Evolutionary conservation across 1,140 invertebrate species (phyloP), one percentile per base, ranked within the genome.

Genomic region (Papilio glaucus): DNA sequence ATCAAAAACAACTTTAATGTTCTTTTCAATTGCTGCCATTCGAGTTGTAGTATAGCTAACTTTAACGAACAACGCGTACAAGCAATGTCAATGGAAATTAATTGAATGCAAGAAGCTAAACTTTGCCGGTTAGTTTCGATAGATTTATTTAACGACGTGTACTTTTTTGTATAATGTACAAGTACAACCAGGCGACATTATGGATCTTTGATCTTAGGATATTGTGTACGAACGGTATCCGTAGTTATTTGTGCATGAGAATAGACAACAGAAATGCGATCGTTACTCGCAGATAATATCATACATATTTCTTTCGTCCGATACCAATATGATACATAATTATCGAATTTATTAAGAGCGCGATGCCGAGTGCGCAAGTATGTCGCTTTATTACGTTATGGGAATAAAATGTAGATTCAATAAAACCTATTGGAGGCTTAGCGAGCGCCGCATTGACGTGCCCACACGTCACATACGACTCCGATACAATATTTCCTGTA

Each of bases 401-500:
- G 24, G 49, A 57, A 57, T 57, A 57, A 57, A 57, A 57, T 57
- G 49, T 21, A 57, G 49, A 57, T 57, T 68, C 65, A 45, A 42
- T 68, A 68, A 68, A 41, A 29, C 39, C 38, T 45, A 68, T 42
- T 24, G 18, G 38, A 39, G 33, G 38, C 62, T 65, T 38, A 65
- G 38, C 33, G 69, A 65, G 18, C 33, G 69, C 65, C 53, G 33
- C 67, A 65, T 67, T 77, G 76, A 77, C 78, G 76, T 75, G 13
- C 18, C 12, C 45, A 21, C 60, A 76, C 79, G 79, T 78, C 79
- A 80, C 74, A 70, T 33, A 63, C 69, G 49, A 69, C 67, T 72
- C 68, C 71, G 74, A 70, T 74, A 67, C 68, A 72, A 72, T 70
- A 37, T 74, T 80, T 80, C 79, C 79, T 80, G 79, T 69, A 63